Percentiles rank a stretch among this genome's conserved stretches.
Evolutionary conservation across 2,113 vertebrate genomes (phyloP).

Genomic region (western clawed frog (Xenopus tropicalis)): UCB_Xtro_10.0 CM004443.2:63953501-63954000

Average conservation of each 20-base stretch:
- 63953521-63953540: too few species aligned
- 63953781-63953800: background rate
- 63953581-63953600: too few species aligned
- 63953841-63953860: background rate
- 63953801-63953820: background rate
- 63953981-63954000: background rate
- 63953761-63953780: background rate
- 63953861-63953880: background rate
- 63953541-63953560: too few species aligned
- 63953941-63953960: slow-evolving; percentile 15
- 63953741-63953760: background rate
- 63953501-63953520: too few species aligned
- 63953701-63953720: too few species aligned
- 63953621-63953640: too few species aligned
- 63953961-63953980: background rate
- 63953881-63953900: slow-evolving; percentile 6
- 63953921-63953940: slow-evolving; percentile 22
- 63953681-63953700: too few species aligned
- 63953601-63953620: too few species aligned
- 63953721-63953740: background rate
- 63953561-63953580: too few species aligned
- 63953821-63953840: slow-evolving; percentile 22
- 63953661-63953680: too few species aligned
- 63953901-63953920: slow-evolving; percentile 13
- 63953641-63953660: too few species aligned